Evolutionary conservation across 2,113 vertebrate genomes (phyloP), one percentile per base, ranked within the genome.

Genomic region (Bombycilla garrulus): DNA sequence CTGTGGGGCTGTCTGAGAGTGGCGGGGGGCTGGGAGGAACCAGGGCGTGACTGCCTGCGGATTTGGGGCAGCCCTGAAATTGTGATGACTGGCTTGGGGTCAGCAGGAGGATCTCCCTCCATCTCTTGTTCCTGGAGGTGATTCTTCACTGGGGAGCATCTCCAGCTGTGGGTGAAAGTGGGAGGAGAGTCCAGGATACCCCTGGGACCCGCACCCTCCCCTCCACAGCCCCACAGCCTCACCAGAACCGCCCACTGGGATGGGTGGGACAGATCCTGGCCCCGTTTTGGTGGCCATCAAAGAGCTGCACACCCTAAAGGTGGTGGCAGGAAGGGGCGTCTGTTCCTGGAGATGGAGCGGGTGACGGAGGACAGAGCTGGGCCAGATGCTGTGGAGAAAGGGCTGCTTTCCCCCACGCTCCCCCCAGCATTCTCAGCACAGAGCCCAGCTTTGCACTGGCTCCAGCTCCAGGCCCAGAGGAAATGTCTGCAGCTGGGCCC

Each of bases 401-500:
- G 47, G 45, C 44, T 78, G 42, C 60, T 84, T 76, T 64, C 73
- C 79, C 24, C 44, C 3, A 2, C 2, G 0, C 38, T 88, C 56
- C 86, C 76, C 84, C 62, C 57, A 79, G 62, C 85, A 47, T 53
- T 85, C 90, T 42, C 89, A 81, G 45, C 65, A 9, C 15, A 4
- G 67, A 92, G 78, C 71, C 78, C 12, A 6, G 45, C 69, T 87
- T 86, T 2, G 0, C 77, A 92, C 73, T 10, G 2, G 70, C 81
- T 87, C 84, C 89, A 69, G 86, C 58, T 71, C 69, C 67, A 50
- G 87, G 69, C 90, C 87, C 93, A 88, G 79, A 95, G 92, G 94
- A 95, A 96, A 90, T 93, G 14, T 60, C 81, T 92, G 80, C 85
- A 54, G 94, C 91, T 29, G 74, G 85, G 90, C 81, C 90, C 88